Evolutionary conservation across 2,797 vertebrate genomes (phyloP).

Genomic region (Perodicticus potto): DNA sequence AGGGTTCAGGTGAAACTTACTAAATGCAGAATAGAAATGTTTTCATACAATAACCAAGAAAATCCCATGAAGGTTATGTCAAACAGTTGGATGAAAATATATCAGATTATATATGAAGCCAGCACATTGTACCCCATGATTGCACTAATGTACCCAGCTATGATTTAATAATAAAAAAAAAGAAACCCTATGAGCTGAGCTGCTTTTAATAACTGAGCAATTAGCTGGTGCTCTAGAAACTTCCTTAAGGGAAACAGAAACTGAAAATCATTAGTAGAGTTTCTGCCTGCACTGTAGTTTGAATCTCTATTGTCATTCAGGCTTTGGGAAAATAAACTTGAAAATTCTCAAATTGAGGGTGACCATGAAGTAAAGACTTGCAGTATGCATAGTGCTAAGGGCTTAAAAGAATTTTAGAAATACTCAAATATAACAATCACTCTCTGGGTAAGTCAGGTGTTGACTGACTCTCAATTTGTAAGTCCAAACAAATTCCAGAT

Average conservation of each 20-base stretch:
- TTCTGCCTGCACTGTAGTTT: constrained; percentile 47
- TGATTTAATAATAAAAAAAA: too few species aligned
- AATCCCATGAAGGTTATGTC: too few species aligned
- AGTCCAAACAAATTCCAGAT: constrained; percentile 78
- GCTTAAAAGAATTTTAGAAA: constrained; percentile 47
- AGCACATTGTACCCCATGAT: too few species aligned
- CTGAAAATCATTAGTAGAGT: constrained; percentile 32
- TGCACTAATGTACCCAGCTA: too few species aligned
- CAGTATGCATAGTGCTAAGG: constrained; percentile 52
- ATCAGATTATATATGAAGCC: too few species aligned
- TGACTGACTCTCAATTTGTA: constrained; percentile 87
- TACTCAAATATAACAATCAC: constrained; percentile 72
- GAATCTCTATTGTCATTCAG: constrained; percentile 53
- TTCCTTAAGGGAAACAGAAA: constrained; percentile 66
- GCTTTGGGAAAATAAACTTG: constrained; percentile 55
- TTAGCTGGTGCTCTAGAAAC: constrained; percentile 50
- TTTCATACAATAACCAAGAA: too few species aligned
- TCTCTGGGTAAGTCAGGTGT: constrained; percentile 86
- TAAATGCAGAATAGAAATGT: too few species aligned
- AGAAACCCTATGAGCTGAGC: constrained; percentile 8
- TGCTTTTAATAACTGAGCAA: constrained; percentile 49
- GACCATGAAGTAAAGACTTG: constrained; percentile 25
- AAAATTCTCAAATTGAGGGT: constrained; percentile 42
- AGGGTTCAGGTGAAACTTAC: too few species aligned
- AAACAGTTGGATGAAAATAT: too few species aligned